Conservation (phyloP, 1,140 invertebrate genomes). For the Drosophila subobscura region DNA sequence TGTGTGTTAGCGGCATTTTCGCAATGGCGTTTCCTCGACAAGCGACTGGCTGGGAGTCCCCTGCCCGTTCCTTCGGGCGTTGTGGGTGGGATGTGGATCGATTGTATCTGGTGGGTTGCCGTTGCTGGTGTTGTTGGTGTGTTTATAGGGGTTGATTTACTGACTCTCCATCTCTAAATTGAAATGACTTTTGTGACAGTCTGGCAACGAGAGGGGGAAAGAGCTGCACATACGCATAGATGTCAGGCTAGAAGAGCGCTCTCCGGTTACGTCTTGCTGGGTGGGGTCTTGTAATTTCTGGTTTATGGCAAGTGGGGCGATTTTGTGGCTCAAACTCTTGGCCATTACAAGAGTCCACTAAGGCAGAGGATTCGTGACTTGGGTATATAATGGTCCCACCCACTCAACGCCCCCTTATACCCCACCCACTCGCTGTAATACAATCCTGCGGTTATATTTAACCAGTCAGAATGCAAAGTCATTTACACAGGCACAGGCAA, state of each 20-base stretch:
- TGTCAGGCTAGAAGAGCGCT: no score
- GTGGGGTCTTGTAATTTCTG: slow-evolving; percentile 73
- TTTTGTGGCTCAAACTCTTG: slow-evolving; percentile 50
- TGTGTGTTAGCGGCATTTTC: slow-evolving; percentile 33
- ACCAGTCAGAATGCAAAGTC: slow-evolving; percentile 83
- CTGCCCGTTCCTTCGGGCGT: slow-evolving; percentile 15
- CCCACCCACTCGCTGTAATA: slow-evolving; percentile 38
- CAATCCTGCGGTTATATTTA: slow-evolving; percentile 83
- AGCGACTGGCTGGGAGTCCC: slow-evolving; percentile 53
- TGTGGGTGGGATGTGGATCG: background rate
- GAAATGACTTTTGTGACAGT: slow-evolving; percentile 83
- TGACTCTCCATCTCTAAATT: slow-evolving; percentile 82
- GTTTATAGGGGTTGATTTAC: slow-evolving; percentile 83
- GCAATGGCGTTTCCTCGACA: slow-evolving; percentile 69
- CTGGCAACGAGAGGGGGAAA: slow-evolving; percentile 55
- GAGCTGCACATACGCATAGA: slow-evolving; percentile 7
- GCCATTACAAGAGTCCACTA: slow-evolving; percentile 23
- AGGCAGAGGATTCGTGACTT: no score
- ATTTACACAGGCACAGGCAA: slow-evolving; percentile 48
- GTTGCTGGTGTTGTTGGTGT: slow-evolving; percentile 66
- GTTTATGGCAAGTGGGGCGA: slow-evolving; percentile 14
- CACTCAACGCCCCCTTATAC: background rate
- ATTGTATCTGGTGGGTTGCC: slow-evolving; percentile 8
- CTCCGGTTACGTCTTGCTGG: slow-evolving; percentile 46
- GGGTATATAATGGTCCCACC: no score